These are phyloP conservation scores for Pseudorasbora parva DNA, from an alignment of 2,113 vertebrate species.

Conservation along the genomic window DNA sequence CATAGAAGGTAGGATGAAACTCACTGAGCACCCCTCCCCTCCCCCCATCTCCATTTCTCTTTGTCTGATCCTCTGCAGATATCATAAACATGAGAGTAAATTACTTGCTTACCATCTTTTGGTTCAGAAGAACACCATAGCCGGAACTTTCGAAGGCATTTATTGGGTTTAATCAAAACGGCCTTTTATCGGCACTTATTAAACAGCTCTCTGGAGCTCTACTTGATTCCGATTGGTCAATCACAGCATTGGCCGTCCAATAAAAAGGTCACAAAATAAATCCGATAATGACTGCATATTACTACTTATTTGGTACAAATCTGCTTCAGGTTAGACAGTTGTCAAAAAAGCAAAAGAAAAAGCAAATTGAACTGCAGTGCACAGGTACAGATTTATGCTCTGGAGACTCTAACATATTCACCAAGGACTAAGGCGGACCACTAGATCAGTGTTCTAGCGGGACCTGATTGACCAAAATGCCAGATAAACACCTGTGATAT, in stretches of 20 bases:
- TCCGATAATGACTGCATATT: not conserved
- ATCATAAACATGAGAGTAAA: constrained; percentile 53
- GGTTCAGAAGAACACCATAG: not conserved
- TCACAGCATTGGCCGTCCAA: not conserved
- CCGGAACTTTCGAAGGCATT: constrained; percentile 21
- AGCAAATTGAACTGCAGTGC: too few species aligned
- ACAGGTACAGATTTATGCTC: not conserved
- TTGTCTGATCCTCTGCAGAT: constrained; percentile 45
- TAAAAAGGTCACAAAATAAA: not conserved
- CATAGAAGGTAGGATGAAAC: constrained; percentile 34
- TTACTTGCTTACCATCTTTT: constrained; percentile 67
- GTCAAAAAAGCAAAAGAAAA: not conserved
- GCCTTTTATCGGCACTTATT: not conserved
- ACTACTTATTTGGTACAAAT: not conserved
- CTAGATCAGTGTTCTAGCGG: constrained; percentile 10
- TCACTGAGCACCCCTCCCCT: not conserved
- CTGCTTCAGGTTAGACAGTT: not conserved
- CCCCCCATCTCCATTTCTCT: constrained; percentile 40
- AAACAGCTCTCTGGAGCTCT: not conserved
- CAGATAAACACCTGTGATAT: constrained; percentile 51
- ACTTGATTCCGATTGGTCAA: not conserved
- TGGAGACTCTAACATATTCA: not conserved
- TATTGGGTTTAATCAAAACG: constrained; percentile 40
- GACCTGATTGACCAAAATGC: constrained; percentile 34
- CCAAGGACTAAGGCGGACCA: not conserved